phyloP scores from a whole-genome alignment of 2,888 invertebrate genomes.

The Acanthosepion lycidas region DNA sequence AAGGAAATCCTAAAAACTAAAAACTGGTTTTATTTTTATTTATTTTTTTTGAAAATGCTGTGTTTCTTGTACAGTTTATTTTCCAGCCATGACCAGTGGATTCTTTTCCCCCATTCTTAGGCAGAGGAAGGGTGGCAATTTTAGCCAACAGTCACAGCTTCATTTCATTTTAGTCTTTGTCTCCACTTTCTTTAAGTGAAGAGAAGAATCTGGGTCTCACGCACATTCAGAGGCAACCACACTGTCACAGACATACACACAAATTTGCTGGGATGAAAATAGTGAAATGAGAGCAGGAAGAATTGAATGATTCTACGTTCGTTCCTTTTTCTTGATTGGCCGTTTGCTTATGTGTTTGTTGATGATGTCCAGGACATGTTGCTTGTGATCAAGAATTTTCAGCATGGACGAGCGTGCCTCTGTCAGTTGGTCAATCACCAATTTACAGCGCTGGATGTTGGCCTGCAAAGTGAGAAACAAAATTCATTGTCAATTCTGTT shows the following conservation, averaged over 20 bases:
- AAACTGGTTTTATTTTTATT: slow-evolving; percentile 12
- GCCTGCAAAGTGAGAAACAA: slow-evolving; percentile 80
- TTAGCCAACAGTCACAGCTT: neutral
- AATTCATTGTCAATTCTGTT: neutral
- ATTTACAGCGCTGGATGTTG: slow-evolving; percentile 93
- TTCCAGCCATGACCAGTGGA: neutral
- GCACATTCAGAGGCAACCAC: neutral
- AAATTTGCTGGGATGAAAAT: slow-evolving; percentile 10
- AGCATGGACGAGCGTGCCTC: slow-evolving; percentile 91
- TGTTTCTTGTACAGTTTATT: neutral
- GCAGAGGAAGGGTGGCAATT: neutral
- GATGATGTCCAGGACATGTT: slow-evolving; percentile 90
- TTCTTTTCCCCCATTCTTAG: neutral
- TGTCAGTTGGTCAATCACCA: slow-evolving; percentile 91
- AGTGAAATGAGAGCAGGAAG: neutral
- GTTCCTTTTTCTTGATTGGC: slow-evolving; percentile 91
- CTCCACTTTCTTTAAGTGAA: neutral
- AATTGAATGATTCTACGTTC: slow-evolving; percentile 58
- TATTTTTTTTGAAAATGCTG: slow-evolving; percentile 21
- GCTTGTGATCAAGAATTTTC: slow-evolving; percentile 92
- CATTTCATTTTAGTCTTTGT: neutral
- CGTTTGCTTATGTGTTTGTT: slow-evolving; percentile 92
- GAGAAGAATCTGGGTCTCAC: neutral
- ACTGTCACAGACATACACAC: neutral
- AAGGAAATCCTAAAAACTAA: neutral